phyloP scores from a whole-genome alignment of 2,888 invertebrate species.

The Volucella inanis region DNA sequence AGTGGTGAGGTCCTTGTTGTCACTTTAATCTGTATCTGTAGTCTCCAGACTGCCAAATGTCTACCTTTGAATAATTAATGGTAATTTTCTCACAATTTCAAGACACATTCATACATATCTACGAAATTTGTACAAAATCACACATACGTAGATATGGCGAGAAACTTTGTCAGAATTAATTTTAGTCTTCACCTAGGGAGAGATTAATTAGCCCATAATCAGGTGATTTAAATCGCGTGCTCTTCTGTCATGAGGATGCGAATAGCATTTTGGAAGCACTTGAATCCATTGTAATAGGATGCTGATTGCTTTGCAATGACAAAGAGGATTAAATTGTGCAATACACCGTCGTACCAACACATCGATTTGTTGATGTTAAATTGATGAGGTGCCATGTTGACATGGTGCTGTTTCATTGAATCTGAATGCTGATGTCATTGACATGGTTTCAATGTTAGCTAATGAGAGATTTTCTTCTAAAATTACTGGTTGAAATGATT shows the following conservation, averaged over 20 bases:
- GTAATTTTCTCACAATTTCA: slow-evolving; percentile 60
- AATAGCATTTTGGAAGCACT: slow-evolving; percentile 14
- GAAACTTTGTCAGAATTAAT: slow-evolving; percentile 49
- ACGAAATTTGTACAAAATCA: too few species aligned
- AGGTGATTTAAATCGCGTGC: slow-evolving; percentile 52
- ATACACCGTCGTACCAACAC: not conserved
- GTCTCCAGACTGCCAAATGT: slow-evolving; percentile 64
- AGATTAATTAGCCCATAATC: slow-evolving; percentile 65
- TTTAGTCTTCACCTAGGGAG: slow-evolving; percentile 4
- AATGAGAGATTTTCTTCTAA: too few species aligned
- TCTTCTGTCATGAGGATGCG: not conserved
- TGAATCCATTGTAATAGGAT: slow-evolving; percentile 40
- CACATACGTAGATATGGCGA: slow-evolving; percentile 15
- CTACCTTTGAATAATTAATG: slow-evolving; percentile 72
- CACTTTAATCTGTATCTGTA: slow-evolving; percentile 69
- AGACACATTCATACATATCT: not conserved
- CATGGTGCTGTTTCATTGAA: too few species aligned
- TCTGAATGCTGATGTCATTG: too few species aligned
- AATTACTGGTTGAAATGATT: too few species aligned
- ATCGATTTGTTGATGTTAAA: slow-evolving; percentile 23
- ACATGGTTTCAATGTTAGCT: too few species aligned
- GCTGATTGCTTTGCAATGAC: slow-evolving; percentile 46
- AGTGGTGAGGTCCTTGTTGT: slow-evolving; percentile 57
- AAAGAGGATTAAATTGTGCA: slow-evolving; percentile 14
- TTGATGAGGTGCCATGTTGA: not conserved